Evolutionary conservation across 1,140 invertebrate species (phyloP), one percentile per base, ranked within the genome.

Genomic region (Papilio xuthus): DNA sequence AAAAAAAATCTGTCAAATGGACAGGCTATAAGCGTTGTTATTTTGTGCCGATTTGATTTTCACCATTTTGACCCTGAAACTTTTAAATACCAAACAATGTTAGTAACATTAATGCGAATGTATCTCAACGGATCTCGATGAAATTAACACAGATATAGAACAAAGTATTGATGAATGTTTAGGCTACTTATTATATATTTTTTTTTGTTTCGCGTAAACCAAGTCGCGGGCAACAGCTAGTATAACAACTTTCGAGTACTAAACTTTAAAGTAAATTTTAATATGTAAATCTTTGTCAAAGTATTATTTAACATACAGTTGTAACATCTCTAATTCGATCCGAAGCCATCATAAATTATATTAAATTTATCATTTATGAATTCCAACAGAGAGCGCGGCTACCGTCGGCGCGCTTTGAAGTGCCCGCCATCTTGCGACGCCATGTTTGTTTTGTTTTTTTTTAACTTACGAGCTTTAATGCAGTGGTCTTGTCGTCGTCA

Each of bases 361-460:
- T 90, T 92, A 91, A 92, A 91, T 90, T 93, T 93, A 93, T 93
- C 91, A 92, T 92, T 92, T 92, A 91, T 91, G 85, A 91, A 92
- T 92, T 89, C 90, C 91, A 85, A 84, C 79, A 82, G 82, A 82
- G 85, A 81, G 81, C 82, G 85, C 89, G 81, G 91, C 91, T 93
- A 93, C 91, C 89, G 91, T 80, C 89, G 90, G 88, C 84, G 86
- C 82, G 81, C 90, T 92, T 93, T 93, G 89, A 84, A 80, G 85
- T 83, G 81, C 81, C 88, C 86, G 90, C 89, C 90, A 89, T 92
- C 89, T 92, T 91, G 87, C 81, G 82, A 82, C 47, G 89, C 86
- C 89, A 88, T 91, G 80, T 93, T 92, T 89, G 87, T 92, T 93
- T 91, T 90, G 67, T 77, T 90, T 90, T 88, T 88, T 86, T 85